Evolutionary conservation across 2,888 invertebrate genomes (phyloP).

Genomic region (Eurytoma adleriae): DNA sequence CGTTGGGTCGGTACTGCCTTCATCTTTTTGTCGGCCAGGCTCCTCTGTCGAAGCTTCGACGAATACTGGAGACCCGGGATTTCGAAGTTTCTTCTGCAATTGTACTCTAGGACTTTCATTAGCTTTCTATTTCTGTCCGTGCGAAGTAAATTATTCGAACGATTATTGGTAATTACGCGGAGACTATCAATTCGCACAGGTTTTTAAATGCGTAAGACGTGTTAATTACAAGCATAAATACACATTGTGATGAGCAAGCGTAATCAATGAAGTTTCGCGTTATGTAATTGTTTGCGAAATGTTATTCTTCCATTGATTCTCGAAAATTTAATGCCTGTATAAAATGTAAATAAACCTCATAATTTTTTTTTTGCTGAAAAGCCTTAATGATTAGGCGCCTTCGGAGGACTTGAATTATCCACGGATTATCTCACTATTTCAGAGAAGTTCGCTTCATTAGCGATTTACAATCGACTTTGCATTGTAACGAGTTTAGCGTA

Average conservation of each 20-base stretch:
- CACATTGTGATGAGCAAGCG: too few species aligned
- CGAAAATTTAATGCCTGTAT: not conserved
- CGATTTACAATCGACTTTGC: conserved; percentile 28
- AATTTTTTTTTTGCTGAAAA: not conserved
- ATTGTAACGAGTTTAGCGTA: conserved; percentile 15
- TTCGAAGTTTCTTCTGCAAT: not conserved
- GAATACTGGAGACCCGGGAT: not conserved
- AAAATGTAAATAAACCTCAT: too few species aligned
- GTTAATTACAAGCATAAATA: too few species aligned
- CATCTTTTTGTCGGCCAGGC: not conserved
- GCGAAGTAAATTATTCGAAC: too few species aligned
- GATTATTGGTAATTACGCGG: too few species aligned
- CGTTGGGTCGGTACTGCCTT: conserved; percentile 22
- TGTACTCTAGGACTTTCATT: too few species aligned
- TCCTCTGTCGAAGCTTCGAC: not conserved
- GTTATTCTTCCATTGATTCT: not conserved
- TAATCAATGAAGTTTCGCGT: too few species aligned
- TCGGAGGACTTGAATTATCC: conserved; percentile 10
- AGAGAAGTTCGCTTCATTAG: not conserved
- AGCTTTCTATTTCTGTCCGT: too few species aligned
- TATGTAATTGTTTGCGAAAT: too few species aligned
- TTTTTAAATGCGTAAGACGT: too few species aligned
- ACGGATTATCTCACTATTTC: not conserved
- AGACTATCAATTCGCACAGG: too few species aligned
- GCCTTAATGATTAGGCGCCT: not conserved